phyloP scores from a whole-genome alignment of 2,888 invertebrate genomes.

The Aporophyla lueneburgensis region DNA sequence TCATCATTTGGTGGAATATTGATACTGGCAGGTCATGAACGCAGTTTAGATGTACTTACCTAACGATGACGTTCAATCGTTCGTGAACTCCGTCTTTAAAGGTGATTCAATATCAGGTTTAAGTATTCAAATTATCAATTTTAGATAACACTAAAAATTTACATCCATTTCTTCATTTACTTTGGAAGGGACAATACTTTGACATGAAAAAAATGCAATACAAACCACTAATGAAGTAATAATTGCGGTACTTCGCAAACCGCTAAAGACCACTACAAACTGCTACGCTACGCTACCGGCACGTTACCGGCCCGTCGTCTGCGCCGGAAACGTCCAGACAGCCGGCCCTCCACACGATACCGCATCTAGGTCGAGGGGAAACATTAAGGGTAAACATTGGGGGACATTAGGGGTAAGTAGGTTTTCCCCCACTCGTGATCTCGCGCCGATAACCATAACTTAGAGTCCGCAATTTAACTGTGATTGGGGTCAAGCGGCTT shows the following conservation, averaged over 20 bases:
- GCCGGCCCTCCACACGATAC: conserved; percentile 39
- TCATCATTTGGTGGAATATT: no score
- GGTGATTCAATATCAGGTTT: no score
- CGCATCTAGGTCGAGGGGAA: conserved; percentile 66
- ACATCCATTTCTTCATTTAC: no score
- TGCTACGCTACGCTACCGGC: not conserved
- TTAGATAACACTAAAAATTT: no score
- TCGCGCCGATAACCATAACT: conserved; percentile 42
- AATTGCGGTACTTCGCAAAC: not conserved
- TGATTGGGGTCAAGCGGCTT: conserved; percentile 54
- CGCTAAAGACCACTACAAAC: conserved; percentile 13
- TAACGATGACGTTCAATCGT: no score
- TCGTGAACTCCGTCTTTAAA: no score
- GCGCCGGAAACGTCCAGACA: conserved; percentile 34
- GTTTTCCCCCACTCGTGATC: conserved; percentile 40
- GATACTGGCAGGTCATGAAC: no score
- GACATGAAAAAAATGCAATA: not conserved
- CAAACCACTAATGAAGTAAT: not conserved
- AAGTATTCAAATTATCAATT: not conserved
- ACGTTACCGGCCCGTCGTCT: conserved; percentile 32
- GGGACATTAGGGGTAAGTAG: conserved; percentile 26
- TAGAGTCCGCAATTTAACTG: conserved; percentile 37
- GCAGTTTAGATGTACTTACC: no score
- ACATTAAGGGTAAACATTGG: conserved; percentile 40
- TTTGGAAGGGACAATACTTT: not conserved